These are phyloP conservation scores for Anticlea derivata DNA, from an alignment of 2,888 invertebrate species.

Conservation along the genomic window DNA sequence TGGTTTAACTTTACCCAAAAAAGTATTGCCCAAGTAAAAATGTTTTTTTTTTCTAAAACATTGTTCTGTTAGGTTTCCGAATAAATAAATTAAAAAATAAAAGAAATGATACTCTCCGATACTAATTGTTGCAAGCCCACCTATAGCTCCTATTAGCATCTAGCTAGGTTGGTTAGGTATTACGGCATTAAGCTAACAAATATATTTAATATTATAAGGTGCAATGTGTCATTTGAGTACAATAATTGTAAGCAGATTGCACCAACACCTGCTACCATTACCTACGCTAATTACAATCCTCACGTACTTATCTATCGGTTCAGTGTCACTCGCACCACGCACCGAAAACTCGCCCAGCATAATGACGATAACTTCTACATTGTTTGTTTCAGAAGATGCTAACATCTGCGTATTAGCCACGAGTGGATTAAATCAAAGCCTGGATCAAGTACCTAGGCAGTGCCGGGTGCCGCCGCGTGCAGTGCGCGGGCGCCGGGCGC, in stretches of 20 bases:
- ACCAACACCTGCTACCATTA: slow-evolving; percentile 35
- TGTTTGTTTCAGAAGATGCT: slow-evolving; percentile 43
- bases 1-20: no score
- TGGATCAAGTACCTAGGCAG: slow-evolving; percentile 54
- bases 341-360: slow-evolving; percentile 2
- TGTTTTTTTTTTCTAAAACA: no score
- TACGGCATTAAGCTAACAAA: not conserved
- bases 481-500: slow-evolving; percentile 51
- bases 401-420: slow-evolving; percentile 45
- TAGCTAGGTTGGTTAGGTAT: no score
- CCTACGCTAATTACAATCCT: slow-evolving; percentile 28
- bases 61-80: no score
- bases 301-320: slow-evolving; percentile 26
- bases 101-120: no score
- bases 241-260: slow-evolving; percentile 15
- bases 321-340: no score
- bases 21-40: no score
- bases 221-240: slow-evolving; percentile 5
- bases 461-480: slow-evolving; percentile 48
- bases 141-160: no score
- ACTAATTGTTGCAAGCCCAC: no score
- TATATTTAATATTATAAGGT: not conserved
- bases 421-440: slow-evolving; percentile 62
- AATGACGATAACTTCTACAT: slow-evolving; percentile 13
- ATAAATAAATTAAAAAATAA: no score